Base-by-base conservation (phyloP, 2,113 vertebrate genomes). In the Engraulis encrasicolus region DNA sequence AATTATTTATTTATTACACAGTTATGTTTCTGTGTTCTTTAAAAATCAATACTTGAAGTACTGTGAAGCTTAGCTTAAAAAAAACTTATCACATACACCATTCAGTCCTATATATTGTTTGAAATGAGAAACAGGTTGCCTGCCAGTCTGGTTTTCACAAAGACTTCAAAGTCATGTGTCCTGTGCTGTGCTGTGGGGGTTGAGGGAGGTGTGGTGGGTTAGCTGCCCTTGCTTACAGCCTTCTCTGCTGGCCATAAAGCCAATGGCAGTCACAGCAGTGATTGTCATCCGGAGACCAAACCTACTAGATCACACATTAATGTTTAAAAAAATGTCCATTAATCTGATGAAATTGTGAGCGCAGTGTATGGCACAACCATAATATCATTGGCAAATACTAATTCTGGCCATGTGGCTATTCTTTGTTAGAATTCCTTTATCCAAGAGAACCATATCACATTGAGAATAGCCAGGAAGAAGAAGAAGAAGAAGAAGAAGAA, bases 151-250 rank as follows among this genome's bases (percentile, higher is more conserved):
- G 23, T 77, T 27, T 49, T 50, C 19, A 50, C 19, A 31, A 71
- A 9, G 18, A 58, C 82, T 52, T 85, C 78, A 87, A 78, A 84
- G 82, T 14, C 37, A 38, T n/a, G n/a, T n/a, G n/a, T n/a, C n/a
- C n/a, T n/a, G n/a, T n/a, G n/a, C n/a, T n/a, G n/a, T n/a, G n/a
- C n/a, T n/a, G 80, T 84, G 80, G 61, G 36, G 79, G 34, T 77
- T 87, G 66, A 58, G 27, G 78, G 82, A 80, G 61, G 49, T 71
- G 34, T 71, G 77, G 27, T 74, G n/a, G n/a, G n/a, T n/a, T n/a
- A n/a, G n/a, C n/a, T 2, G 20, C n/a, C 23, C 61, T 31, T 23
- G 61, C 27, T 31, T 71, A 23, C 11, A 1, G 11, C 23, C 61
- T 23, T 31, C 27, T 31, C n/a, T 71, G 14, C 23, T 66, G 23